A percentile compares a stretch with the other conserved stretches of the same genome.
Conservation (phyloP, 2,888 invertebrate species). For the Liopterus haemorrhoidalis region DNA sequence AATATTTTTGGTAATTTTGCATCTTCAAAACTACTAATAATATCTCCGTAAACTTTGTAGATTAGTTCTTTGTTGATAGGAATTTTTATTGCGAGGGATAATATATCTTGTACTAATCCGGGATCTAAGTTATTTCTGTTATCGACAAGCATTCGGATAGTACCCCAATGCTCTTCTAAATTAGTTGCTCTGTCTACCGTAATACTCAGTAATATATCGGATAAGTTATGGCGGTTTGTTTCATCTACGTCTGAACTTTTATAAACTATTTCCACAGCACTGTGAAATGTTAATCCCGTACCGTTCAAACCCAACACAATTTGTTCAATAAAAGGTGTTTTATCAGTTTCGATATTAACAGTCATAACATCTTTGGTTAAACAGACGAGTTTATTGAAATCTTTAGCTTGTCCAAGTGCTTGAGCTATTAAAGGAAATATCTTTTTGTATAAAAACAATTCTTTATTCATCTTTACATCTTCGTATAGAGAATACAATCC, state of each 20-base stretch:
- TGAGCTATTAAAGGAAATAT: constrained; percentile 14
- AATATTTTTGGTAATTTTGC: constrained; percentile 2
- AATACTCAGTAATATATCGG: constrained; percentile 15
- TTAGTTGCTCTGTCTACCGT: constrained; percentile 13
- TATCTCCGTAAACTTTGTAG: constrained; percentile 16
- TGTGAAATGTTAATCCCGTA: constrained; percentile 14
- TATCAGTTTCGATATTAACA: constrained; percentile 13
- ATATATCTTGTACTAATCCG: constrained; percentile 11
- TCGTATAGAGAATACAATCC: constrained; percentile 2
- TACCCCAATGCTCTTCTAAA: constrained; percentile 8
- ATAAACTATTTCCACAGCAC: constrained; percentile 14
- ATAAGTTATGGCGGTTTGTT: constrained; percentile 2
- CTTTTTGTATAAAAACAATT: constrained; percentile 8
- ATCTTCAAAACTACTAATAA: constrained; percentile 6
- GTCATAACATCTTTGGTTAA: constrained; percentile 17
- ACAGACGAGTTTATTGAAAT: constrained; percentile 14
- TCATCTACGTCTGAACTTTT: constrained; percentile 9
- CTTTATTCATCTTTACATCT: constrained; percentile 1
- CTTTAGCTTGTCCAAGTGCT: constrained; percentile 9
- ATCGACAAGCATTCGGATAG: constrained; percentile 9
- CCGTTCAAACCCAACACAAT: constrained; percentile 11
- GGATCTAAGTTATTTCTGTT: constrained; percentile 10
- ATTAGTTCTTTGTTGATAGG: constrained; percentile 13
- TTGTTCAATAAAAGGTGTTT: constrained; percentile 11
- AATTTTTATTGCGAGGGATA: too few relatives aligned